Base-by-base conservation (phyloP, 2,888 invertebrate species). In the Lacanobia wlatinum region DNA sequence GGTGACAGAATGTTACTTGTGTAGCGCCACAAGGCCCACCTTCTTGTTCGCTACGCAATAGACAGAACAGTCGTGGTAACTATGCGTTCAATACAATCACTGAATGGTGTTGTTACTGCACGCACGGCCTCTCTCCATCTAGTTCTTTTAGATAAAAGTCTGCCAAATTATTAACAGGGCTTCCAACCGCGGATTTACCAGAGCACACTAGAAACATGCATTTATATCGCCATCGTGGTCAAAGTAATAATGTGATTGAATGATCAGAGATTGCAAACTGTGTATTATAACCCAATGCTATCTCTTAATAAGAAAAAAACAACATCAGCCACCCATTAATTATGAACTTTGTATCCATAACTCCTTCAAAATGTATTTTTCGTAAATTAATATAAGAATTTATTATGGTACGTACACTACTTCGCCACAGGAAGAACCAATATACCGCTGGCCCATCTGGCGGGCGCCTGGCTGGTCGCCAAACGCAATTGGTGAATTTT, bases 391-490 rank as follows among this genome's bases (percentile, higher is more conserved):
- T 60, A 61, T 43, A 64, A 60, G 23, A 64, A 67, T 64, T 48
- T 65, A 53, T 59, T 52, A 60, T 52, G 43, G 64, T 40, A 55
- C 40, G 46, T 68, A 66, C 59, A 78, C 68, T 63, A 66, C 52
- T 16, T 67, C 67, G 65, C 82, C 69, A 66, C 73, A 71, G 70
- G 72, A 73, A 71, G 66, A 63, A 53, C 71, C 79, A 78, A 82
- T 85, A 78, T 78, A 70, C 62, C 67, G 76, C 28, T 63, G 65
- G 78, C 80, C 75, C 87, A 87, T 86, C 87, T 87, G 87, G 84
- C 61, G 72, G 62, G 43, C 58, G 62, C 6, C 78, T 87, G 87
- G 88, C 79, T 59, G 10, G 7, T n/a, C 56, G 88, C 88, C 88
- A 82, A 82, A 64, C 55, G 58, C 65, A 81, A 83, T 82, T 85